Evolutionary conservation across 2,888 invertebrate genomes (phyloP).

Genomic region (Machimus atricapillus): DNA sequence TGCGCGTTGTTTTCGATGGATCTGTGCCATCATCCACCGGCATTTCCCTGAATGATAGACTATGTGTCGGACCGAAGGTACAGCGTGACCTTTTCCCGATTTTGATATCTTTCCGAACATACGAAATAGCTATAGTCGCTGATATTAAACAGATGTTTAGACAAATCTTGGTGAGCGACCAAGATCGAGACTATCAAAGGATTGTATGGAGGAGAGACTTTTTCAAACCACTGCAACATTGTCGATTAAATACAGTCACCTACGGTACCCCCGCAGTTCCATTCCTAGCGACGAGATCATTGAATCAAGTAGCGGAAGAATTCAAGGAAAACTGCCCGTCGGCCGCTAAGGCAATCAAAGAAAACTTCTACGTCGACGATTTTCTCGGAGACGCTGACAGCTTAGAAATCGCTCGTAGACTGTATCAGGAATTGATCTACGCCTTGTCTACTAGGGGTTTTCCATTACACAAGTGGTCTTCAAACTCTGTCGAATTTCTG

Average conservation of each 20-base stretch:
- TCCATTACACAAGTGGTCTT: background rate
- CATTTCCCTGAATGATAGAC: background rate
- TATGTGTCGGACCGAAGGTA: background rate
- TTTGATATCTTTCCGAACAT: background rate
- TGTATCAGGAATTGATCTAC: background rate
- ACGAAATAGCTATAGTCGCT: background rate
- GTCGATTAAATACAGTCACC: background rate
- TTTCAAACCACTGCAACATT: background rate
- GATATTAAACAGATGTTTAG: background rate
- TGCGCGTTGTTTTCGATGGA: too few relatives aligned
- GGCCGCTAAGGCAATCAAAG: background rate
- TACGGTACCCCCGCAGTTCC: slow-evolving; percentile 11
- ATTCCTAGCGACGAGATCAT: background rate
- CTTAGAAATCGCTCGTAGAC: too few relatives aligned
- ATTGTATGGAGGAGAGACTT: background rate
- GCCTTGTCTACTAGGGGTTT: background rate
- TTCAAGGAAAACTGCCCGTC: background rate
- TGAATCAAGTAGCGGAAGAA: too few relatives aligned
- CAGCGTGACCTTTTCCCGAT: background rate
- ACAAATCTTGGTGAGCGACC: background rate
- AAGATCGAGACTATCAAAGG: background rate
- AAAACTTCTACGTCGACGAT: background rate
- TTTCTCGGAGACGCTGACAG: too few relatives aligned
- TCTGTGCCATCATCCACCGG: too few relatives aligned
- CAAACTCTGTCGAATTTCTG: background rate